Conservation (phyloP, 2,888 invertebrate genomes). For the Cosmia pyralina region DNA sequence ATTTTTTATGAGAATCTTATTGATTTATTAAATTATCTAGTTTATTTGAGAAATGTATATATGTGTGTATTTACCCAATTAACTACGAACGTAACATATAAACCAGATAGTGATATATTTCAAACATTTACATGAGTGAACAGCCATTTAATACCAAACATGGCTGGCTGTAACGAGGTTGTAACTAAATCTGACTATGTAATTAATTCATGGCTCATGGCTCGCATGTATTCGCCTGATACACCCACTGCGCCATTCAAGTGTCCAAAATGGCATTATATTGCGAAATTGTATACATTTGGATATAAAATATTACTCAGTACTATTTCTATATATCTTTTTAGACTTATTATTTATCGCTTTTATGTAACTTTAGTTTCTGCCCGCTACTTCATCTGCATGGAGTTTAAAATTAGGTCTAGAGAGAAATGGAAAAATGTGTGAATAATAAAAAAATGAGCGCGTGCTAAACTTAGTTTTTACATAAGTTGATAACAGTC, state of each 20-base stretch:
- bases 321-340: conserved; percentile 14
- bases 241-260: conserved; percentile 61
- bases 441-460: too few species aligned
- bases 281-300: conserved; percentile 48
- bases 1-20: too few species aligned
- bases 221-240: conserved; percentile 29
- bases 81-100: conserved; percentile 27
- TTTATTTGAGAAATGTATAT: neutral
- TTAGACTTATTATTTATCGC: conserved; percentile 15
- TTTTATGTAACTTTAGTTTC: neutral
- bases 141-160: conserved; percentile 51
- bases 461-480: too few species aligned
- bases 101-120: conserved; percentile 52
- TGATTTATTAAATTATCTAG: neutral
- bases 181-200: conserved; percentile 42
- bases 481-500: too few species aligned
- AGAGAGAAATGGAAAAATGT: neutral
- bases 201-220: conserved; percentile 42
- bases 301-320: conserved; percentile 23
- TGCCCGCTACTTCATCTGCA: neutral
- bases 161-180: conserved; percentile 45
- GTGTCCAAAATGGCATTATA: conserved; percentile 44
- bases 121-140: conserved; percentile 50
- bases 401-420: neutral
- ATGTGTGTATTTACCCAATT: conserved; percentile 37